phyloP scores from a whole-genome alignment of 2,888 invertebrate genomes.

The Oxystoma pomonae region DNA sequence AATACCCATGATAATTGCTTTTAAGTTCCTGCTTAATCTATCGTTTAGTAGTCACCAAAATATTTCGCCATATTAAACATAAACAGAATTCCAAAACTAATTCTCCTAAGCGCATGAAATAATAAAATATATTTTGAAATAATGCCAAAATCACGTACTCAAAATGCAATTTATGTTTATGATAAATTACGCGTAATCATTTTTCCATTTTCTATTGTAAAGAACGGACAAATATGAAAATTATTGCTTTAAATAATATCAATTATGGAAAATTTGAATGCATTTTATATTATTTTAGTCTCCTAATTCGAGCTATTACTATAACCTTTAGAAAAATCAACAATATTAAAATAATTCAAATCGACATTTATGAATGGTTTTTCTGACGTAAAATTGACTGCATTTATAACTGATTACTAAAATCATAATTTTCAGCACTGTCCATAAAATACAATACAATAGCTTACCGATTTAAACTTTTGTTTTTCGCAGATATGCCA shows the following conservation, averaged over 20 bases:
- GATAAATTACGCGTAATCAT: not conserved
- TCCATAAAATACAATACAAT: too few relatives aligned
- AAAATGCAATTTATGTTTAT: constrained; percentile 1
- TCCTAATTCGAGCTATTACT: not conserved
- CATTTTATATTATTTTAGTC: not conserved
- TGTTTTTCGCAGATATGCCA: too few relatives aligned
- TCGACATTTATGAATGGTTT: too few relatives aligned
- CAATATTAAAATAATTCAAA: too few relatives aligned
- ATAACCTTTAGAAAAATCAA: too few relatives aligned
- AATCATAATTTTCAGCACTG: too few relatives aligned
- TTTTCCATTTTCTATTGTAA: not conserved
- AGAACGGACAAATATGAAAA: not conserved
- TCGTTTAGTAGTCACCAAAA: not conserved
- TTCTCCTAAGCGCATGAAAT: constrained; percentile 5
- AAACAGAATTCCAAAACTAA: not conserved
- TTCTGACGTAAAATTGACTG: too few relatives aligned
- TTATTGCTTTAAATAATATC: not conserved
- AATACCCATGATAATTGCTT: too few relatives aligned
- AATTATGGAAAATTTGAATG: not conserved
- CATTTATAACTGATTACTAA: too few relatives aligned
- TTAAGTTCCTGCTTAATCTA: too few relatives aligned
- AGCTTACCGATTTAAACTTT: too few relatives aligned
- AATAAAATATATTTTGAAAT: constrained; percentile 7
- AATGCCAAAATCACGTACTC: constrained; percentile 3
- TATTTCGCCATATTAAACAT: not conserved